These are phyloP conservation scores for Copsychus sechellarum DNA, from an alignment of 2,113 vertebrate genomes.

Conservation along the genomic window DNA sequence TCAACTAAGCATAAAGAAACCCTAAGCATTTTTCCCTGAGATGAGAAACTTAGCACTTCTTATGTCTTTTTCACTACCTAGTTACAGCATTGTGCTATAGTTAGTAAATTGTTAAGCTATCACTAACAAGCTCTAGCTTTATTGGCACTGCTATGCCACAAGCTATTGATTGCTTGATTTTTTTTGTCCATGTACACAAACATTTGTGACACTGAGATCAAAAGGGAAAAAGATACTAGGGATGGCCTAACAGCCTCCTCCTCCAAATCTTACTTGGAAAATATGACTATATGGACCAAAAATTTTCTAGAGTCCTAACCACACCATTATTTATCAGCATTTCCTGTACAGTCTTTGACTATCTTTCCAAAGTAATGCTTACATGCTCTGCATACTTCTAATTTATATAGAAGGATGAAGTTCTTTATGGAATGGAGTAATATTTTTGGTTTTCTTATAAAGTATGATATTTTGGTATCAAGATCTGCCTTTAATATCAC, in stretches of 20 bases:
- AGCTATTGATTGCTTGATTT: not conserved
- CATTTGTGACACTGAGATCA: not conserved
- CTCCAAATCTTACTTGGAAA: not conserved
- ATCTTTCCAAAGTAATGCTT: not conserved
- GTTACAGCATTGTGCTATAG: not conserved
- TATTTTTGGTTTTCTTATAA: not conserved
- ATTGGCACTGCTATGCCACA: not conserved
- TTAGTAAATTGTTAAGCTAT: not conserved
- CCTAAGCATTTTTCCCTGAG: not conserved
- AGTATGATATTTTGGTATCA: not conserved
- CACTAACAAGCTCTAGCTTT: not conserved
- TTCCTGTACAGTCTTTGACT: not conserved
- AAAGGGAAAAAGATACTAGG: not conserved
- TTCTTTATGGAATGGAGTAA: not conserved
- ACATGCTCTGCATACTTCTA: not conserved
- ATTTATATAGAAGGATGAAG: not conserved
- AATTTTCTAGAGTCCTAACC: not conserved
- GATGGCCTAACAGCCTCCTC: fast-evolving
- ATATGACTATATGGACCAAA: not conserved
- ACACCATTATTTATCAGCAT: not conserved
- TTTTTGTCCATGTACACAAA: not conserved
- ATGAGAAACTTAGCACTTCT: not conserved
- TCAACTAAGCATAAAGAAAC: not conserved
- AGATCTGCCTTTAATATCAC: not conserved
- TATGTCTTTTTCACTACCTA: not conserved